Percentiles rank a stretch among this genome's conserved stretches.
phyloP scores from a whole-genome alignment of 2,113 vertebrate species.

The Barnardius zonarius region DNA sequence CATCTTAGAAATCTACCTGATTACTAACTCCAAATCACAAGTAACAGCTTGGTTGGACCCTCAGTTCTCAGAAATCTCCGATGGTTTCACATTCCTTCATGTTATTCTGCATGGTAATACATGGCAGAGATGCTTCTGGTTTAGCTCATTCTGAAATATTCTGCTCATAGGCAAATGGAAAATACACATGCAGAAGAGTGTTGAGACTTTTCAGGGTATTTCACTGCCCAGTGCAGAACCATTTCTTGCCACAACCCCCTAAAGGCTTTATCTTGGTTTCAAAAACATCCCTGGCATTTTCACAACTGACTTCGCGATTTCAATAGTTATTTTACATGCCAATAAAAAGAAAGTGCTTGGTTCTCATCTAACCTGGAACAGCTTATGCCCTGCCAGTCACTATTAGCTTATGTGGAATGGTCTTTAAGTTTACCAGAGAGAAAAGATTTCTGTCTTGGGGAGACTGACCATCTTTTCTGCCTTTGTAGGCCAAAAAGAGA shows the following conservation, averaged over 20 bases:
- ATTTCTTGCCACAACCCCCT: constrained; percentile 39
- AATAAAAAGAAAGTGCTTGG: constrained; percentile 1
- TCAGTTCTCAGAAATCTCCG: background rate
- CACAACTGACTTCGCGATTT: constrained; percentile 49
- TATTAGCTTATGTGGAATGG: background rate
- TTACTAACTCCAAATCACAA: background rate
- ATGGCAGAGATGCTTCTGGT: constrained; percentile 1
- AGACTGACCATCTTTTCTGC: background rate
- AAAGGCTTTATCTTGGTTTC: constrained; percentile 14
- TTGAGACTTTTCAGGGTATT: background rate
- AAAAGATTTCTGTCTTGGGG: background rate
- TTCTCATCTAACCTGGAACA: background rate
- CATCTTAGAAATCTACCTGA: background rate
- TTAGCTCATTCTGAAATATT: constrained; percentile 28
- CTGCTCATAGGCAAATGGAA: constrained; percentile 6
- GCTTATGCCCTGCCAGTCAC: constrained; percentile 22
- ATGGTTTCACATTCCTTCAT: background rate
- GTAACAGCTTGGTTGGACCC: background rate
- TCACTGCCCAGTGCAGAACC: constrained; percentile 10
- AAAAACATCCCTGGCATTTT: constrained; percentile 49
- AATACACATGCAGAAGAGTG: background rate
- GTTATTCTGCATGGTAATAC: background rate
- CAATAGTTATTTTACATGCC: constrained; percentile 41
- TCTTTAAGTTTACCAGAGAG: constrained; percentile 3
- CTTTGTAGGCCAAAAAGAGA: background rate